Conservation (phyloP, 1,140 invertebrate genomes). For the Leguminivora glycinivorella region DNA sequence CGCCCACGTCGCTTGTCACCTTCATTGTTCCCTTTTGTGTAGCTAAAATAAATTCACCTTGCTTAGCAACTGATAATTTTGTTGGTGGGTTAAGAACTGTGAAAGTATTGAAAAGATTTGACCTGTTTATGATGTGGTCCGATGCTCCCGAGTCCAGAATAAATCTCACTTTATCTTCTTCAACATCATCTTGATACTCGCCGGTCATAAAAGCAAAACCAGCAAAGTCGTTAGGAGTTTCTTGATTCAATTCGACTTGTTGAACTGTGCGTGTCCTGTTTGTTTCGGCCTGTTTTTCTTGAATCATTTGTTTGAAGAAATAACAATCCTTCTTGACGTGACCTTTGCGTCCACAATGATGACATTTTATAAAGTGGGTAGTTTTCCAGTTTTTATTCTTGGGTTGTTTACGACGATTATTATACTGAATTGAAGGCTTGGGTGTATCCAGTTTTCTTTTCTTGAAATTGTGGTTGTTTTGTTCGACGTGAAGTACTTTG, state of each 20-base stretch:
- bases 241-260: conserved; percentile 29
- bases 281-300: conserved; percentile 31
- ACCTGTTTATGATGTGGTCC: conserved; percentile 52
- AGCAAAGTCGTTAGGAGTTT: neutral
- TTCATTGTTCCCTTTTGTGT: conserved; percentile 44
- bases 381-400: conserved; percentile 23
- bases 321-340: no score
- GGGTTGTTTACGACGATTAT: neutral
- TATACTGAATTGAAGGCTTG: neutral
- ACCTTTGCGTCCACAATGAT: conserved; percentile 52
- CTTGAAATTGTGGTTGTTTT: conserved; percentile 6
- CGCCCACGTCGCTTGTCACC: conserved; percentile 36
- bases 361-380: conserved; percentile 38
- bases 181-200: conserved; percentile 14
- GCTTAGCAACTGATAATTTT: conserved; percentile 46
- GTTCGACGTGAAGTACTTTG: conserved; percentile 42
- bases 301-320: no score
- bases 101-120: conserved; percentile 43
- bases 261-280: conserved; percentile 29
- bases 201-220: conserved; percentile 40
- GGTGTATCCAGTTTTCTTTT: neutral
- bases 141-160: conserved; percentile 59
- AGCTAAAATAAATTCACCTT: conserved; percentile 42
- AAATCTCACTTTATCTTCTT: conserved; percentile 39
- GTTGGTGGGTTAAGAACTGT: conserved; percentile 30